phyloP scores from a whole-genome alignment of 2,888 invertebrate genomes.

The Tenthredo amoena region DNA sequence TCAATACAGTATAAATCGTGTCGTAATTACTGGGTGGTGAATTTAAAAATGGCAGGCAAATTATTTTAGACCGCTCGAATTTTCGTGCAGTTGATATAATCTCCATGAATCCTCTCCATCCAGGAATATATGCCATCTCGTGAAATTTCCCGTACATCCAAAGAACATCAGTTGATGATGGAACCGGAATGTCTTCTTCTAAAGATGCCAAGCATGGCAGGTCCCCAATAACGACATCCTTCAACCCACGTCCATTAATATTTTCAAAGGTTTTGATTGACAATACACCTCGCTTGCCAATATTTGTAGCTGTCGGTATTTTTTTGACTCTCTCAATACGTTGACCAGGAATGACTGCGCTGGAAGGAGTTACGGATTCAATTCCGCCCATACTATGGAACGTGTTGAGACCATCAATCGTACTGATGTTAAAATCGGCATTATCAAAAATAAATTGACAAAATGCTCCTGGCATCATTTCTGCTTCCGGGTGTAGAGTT shows the following conservation, averaged over 20 bases:
- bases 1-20: conserved; percentile 4
- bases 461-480: conserved; percentile 37
- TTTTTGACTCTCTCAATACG: conserved; percentile 8
- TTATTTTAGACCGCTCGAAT: conserved; percentile 1
- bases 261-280: conserved; percentile 34
- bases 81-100: background rate
- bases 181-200: background rate
- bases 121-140: conserved; percentile 22
- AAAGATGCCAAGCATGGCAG: background rate
- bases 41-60: conserved; percentile 43
- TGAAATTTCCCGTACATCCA: conserved; percentile 41
- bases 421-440: conserved; percentile 55
- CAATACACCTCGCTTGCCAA: conserved; percentile 5
- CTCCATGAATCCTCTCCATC: conserved; percentile 47
- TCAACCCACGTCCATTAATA: conserved; percentile 8
- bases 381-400: conserved; percentile 59
- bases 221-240: conserved; percentile 36
- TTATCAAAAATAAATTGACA: conserved; percentile 53
- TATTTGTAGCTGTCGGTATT: background rate
- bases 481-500: conserved; percentile 47
- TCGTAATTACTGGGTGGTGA: conserved; percentile 22
- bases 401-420: conserved; percentile 55
- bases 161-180: conserved; percentile 26
- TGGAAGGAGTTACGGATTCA: conserved; percentile 34
- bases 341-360: background rate